Conservation (phyloP, 2,113 vertebrate species). For the Rhabdomys dilectus region DNA sequence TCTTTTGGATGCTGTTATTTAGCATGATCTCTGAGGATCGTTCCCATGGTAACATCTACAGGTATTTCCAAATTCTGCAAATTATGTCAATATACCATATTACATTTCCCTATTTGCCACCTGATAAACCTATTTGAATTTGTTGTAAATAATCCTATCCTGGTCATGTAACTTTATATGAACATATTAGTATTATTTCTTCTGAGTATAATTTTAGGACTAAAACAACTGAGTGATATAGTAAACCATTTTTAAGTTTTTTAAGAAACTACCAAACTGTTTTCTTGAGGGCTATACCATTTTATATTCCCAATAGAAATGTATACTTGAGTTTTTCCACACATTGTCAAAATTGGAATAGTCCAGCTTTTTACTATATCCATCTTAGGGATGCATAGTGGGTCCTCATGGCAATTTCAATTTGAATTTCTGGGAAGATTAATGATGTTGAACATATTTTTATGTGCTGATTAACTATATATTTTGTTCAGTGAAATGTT, state of each 20-base stretch:
- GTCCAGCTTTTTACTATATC: not conserved
- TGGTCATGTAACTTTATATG: not conserved
- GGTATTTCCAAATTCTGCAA: not conserved
- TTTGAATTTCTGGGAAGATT: constrained; percentile 14
- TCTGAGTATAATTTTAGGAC: not conserved
- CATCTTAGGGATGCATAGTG: not conserved
- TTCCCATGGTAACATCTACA: not conserved
- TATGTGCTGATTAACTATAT: not conserved
- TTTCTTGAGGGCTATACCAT: not conserved
- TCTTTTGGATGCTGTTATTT: not conserved
- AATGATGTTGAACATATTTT: constrained; percentile 2
- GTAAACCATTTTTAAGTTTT: not conserved
- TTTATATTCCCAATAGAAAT: not conserved
- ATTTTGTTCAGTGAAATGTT: not conserved
- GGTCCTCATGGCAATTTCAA: not conserved
- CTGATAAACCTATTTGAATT: not conserved
- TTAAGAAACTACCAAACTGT: not conserved
- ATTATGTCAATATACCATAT: not conserved
- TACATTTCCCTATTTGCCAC: not conserved
- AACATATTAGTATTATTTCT: not conserved
- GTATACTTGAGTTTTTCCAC: not conserved
- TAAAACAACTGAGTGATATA: not conserved
- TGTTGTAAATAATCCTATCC: not conserved
- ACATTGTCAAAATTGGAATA: not conserved
- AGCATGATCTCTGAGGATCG: not conserved